These are phyloP conservation scores for Sebastolobus altivelis DNA, from an alignment of 2,797 vertebrate genomes.

Conservation along the genomic window DNA sequence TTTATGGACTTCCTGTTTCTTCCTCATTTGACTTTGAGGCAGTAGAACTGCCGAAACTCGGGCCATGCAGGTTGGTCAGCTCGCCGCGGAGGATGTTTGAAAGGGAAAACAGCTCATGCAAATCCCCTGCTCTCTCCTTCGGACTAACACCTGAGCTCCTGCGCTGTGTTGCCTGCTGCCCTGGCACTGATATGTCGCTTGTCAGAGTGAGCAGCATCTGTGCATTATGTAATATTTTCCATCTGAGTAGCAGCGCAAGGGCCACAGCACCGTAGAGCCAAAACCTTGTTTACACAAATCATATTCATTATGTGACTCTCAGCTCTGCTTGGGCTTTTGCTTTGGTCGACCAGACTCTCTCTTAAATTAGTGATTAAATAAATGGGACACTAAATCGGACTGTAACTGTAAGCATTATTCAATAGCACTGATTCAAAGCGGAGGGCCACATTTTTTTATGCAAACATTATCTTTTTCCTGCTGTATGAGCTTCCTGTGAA, in stretches of 20 bases:
- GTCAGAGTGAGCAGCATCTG: constrained; percentile 46
- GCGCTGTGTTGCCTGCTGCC: constrained; percentile 38
- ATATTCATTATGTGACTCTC: constrained; percentile 19
- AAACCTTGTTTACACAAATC: constrained; percentile 30
- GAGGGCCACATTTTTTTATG: not conserved
- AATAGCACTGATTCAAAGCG: not conserved
- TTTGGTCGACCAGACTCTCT: not conserved
- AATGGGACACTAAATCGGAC: not conserved
- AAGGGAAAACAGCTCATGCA: constrained; percentile 80
- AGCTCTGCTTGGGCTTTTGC: not conserved
- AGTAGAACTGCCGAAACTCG: constrained; percentile 8
- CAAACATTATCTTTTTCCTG: not conserved
- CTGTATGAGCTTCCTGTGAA: not conserved
- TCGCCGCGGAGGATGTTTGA: constrained; percentile 70
- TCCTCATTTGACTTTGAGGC: constrained; percentile 71
- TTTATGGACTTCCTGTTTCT: constrained; percentile 28
- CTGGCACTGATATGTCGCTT: constrained; percentile 36
- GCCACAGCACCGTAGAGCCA: constrained; percentile 23
- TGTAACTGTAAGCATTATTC: not conserved
- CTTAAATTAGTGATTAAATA: constrained; percentile 17
- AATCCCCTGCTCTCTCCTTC: constrained; percentile 61
- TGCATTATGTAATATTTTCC: constrained; percentile 64
- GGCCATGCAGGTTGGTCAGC: constrained; percentile 15
- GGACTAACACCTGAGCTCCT: constrained; percentile 63
- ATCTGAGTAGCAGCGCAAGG: constrained; percentile 53